Base-by-base conservation (phyloP, 2,113 vertebrate genomes). In the Orcinus orca region DNA sequence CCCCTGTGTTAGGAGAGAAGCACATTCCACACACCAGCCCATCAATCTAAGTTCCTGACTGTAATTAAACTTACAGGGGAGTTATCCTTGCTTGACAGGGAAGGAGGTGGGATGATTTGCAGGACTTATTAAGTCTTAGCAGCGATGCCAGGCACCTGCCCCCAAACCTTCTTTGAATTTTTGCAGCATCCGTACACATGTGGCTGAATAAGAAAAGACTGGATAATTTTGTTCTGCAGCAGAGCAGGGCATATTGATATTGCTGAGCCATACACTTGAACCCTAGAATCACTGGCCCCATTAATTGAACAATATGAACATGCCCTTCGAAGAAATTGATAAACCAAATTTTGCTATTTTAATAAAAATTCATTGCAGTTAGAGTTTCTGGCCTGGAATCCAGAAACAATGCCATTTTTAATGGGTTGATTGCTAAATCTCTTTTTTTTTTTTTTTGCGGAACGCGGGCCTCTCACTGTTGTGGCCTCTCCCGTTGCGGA, bases 21-120 rank as follows among this genome's bases (percentile, higher is more conserved):
- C 29, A 62, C 63, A 58, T 93, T 53, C 76, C 53, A 73, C 18
- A 38, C 8, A 20, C 41, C 41, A 68, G n/a, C 41, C 36, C 65
- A 10, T 85, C 82, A 67, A 88, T 87, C 20, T 17, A 36, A 44
- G 77, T 65, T 94, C 63, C 88, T 55, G 33, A 73, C 55, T 84
- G 33, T 95, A 92, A 96, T 96, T 97, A 96, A 90, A 95, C n/a
- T 88, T 70, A n/a, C 10, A 29, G 63, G 79, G 95, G 96, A 95
- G 85, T 88, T 91, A 68, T 18, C n/a, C 67, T 83, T 92, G 73
- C 58, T 68, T 95, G 88, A 80, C 38, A 93, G 70, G 60, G 38
- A 84, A 89, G 47, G 62, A 41, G 65, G n/a, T 60, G 12, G 21
- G 23, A 44, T 89, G 62, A 96, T 87, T 88, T 97, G n/a, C 21